These are phyloP conservation scores for Cynopterus brachyotis DNA, from an alignment of 2,113 vertebrate genomes.

Conservation along the genomic window DNA sequence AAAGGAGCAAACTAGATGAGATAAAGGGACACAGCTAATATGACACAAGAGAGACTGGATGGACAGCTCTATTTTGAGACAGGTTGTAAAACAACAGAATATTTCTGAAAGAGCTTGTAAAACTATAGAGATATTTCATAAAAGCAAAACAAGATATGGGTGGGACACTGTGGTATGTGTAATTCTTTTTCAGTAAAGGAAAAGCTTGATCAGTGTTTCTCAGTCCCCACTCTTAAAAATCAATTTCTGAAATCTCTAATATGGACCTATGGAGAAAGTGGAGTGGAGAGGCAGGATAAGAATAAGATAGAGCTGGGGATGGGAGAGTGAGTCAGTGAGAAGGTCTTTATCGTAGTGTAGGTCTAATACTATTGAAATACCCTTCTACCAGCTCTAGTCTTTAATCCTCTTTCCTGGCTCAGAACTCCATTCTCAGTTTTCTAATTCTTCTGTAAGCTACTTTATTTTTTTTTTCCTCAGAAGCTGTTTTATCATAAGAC, in stretches of 20 bases:
- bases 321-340: neutral
- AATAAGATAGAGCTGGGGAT: neutral
- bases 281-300: neutral
- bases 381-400: neutral
- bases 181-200: neutral
- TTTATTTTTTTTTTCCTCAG: conserved; percentile 7
- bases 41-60: neutral
- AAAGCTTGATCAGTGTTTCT: neutral
- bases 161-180: neutral
- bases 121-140: neutral
- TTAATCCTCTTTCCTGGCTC: neutral
- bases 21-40: neutral
- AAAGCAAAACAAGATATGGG: neutral
- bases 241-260: neutral
- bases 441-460: neutral
- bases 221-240: neutral
- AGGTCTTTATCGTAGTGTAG: neutral
- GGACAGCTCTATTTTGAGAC: conserved; percentile 9
- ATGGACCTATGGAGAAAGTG: neutral
- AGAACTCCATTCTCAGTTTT: neutral
- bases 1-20: conserved; percentile 1
- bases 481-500: neutral
- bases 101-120: neutral
- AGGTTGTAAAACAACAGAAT: neutral
- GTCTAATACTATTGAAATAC: neutral